Conservation (phyloP, 2,113 vertebrate species). For the Rutilus rutilus region DNA sequence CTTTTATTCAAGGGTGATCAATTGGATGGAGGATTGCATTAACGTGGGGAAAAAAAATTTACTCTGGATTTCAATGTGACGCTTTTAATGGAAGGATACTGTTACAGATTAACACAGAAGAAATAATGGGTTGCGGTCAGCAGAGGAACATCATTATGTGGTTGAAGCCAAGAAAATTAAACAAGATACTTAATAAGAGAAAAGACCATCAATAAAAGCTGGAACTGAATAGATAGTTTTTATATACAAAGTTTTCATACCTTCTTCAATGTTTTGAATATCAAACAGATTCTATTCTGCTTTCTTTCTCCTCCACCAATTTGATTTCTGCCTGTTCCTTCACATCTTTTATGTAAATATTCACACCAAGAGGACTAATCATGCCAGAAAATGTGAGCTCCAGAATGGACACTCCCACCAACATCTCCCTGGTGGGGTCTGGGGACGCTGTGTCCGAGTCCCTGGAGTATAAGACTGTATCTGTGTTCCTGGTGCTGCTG, state of each 20-base stretch:
- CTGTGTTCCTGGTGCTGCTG: slow-evolving; percentile 77
- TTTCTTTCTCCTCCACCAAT: neutral
- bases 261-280: neutral
- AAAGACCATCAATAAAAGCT: slow-evolving; percentile 1
- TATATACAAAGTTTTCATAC: neutral
- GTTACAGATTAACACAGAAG: slow-evolving; percentile 33
- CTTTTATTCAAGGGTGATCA: slow-evolving; percentile 66
- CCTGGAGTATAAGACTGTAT: slow-evolving; percentile 77
- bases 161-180: slow-evolving; percentile 20
- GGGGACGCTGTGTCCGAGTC: slow-evolving; percentile 60
- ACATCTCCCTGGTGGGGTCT: slow-evolving; percentile 69
- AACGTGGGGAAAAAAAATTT: slow-evolving; percentile 24
- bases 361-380: slow-evolving; percentile 17
- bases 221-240: neutral
- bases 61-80: slow-evolving; percentile 29
- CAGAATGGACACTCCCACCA: slow-evolving; percentile 71
- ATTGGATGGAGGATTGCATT: slow-evolving; percentile 41
- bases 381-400: slow-evolving; percentile 74
- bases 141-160: neutral
- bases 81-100: slow-evolving; percentile 48
- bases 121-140: slow-evolving; percentile 6
- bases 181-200: slow-evolving; percentile 6
- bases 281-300: neutral
- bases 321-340: neutral
- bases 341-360: neutral